These are phyloP conservation scores for Diaphora mendica DNA, from an alignment of 2,888 invertebrate genomes.

Conservation along the genomic window DNA sequence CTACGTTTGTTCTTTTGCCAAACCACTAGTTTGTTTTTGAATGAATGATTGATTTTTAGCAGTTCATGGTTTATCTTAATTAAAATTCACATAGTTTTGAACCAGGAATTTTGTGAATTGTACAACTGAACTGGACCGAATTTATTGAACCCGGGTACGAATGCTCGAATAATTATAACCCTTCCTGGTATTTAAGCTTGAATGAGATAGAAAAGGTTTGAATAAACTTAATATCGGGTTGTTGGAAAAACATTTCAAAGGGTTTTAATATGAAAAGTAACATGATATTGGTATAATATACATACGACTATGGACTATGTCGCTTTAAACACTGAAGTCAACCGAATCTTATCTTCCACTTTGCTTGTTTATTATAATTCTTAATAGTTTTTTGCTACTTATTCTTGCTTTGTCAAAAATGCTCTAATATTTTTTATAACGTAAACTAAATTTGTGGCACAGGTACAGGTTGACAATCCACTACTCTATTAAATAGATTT, in stretches of 20 bases:
- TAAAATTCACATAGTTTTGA: neutral
- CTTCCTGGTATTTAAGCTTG: neutral
- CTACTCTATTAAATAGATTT: neutral
- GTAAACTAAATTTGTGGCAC: neutral
- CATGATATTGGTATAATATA: neutral
- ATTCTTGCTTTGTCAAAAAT: no score
- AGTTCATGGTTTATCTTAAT: neutral
- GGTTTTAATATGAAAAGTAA: neutral
- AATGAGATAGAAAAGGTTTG: neutral
- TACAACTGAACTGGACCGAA: neutral
- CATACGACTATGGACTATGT: neutral
- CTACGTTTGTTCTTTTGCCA: neutral
- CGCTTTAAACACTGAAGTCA: neutral
- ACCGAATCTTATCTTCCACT: neutral
- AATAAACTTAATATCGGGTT: neutral
- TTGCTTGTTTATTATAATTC: neutral
- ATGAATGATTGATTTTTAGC: neutral
- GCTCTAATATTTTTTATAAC: no score
- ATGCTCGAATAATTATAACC: neutral
- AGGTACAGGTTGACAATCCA: neutral
- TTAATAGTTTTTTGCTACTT: neutral
- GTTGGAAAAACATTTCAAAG: neutral
- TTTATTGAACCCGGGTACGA: neutral
- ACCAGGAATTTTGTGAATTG: neutral
- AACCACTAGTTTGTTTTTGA: neutral